A percentile compares a stretch with the other conserved stretches of the same genome.
Evolutionary conservation across 2,113 vertebrate species (phyloP).

Genomic region (Sceloporus undulatus): DNA sequence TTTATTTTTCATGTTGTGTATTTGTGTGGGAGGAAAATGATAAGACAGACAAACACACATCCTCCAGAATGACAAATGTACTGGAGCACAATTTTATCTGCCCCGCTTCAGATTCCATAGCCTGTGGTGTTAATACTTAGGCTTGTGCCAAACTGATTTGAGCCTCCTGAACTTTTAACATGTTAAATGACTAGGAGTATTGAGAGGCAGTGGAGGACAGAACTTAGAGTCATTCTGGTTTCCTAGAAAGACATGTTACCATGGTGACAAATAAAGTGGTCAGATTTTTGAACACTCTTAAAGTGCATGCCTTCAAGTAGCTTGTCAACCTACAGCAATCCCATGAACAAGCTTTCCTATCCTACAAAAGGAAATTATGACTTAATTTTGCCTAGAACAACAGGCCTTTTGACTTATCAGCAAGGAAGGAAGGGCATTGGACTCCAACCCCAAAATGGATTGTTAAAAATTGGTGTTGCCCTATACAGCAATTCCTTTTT

Average conservation of each 20-base stretch:
- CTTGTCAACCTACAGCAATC: too few relatives aligned
- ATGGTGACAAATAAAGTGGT: neutral
- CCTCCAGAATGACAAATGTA: neutral
- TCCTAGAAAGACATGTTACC: constrained; percentile 12
- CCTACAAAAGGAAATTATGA: too few relatives aligned
- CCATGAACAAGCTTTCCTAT: too few relatives aligned
- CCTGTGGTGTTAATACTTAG: neutral
- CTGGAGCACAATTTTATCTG: neutral
- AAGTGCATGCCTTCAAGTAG: too few relatives aligned
- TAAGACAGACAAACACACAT: neutral
- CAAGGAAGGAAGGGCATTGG: too few relatives aligned
- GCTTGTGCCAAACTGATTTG: neutral
- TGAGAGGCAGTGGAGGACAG: neutral
- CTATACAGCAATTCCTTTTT: neutral
- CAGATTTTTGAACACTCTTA: neutral
- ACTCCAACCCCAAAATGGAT: neutral
- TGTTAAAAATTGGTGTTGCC: neutral
- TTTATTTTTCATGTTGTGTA: neutral
- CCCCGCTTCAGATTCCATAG: neutral
- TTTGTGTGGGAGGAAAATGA: neutral
- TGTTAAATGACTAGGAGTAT: neutral
- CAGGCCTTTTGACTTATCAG: too few relatives aligned
- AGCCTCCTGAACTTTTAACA: constrained; percentile 3
- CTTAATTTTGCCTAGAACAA: too few relatives aligned
- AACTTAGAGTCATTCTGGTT: neutral